Conservation (phyloP, 2,888 invertebrate genomes). For the Cantharis flavilabris region DNA sequence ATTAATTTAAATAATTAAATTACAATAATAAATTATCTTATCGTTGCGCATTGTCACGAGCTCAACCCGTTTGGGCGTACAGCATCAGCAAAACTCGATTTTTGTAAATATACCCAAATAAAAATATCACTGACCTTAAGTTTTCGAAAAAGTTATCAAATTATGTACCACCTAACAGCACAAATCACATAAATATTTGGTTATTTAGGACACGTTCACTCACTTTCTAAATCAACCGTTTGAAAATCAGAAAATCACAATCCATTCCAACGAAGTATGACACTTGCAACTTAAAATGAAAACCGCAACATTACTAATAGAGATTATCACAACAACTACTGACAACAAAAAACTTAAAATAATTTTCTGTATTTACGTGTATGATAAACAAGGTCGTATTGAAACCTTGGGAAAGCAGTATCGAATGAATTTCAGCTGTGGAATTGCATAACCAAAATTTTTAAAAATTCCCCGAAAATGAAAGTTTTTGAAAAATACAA, state of each 20-base stretch:
- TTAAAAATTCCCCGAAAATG: neutral
- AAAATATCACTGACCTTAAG: neutral
- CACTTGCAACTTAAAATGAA: neutral
- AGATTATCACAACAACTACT: neutral
- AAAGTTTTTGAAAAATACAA: neutral
- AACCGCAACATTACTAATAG: neutral
- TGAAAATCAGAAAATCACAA: neutral
- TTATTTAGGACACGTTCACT: neutral
- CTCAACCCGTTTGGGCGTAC: neutral
- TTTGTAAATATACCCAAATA: neutral
- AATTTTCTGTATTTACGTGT: neutral
- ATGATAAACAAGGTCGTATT: neutral
- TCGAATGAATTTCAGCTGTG: neutral
- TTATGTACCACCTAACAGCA: neutral
- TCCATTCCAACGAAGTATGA: neutral
- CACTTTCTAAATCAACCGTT: neutral
- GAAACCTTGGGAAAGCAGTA: neutral
- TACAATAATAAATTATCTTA: neutral
- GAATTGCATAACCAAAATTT: neutral
- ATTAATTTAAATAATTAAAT: too few relatives aligned
- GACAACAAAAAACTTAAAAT: neutral
- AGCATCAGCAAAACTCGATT: neutral
- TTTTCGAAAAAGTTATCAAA: neutral
- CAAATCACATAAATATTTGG: neutral
- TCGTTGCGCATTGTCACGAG: neutral